These are phyloP conservation scores for Cladopsammia gracilis DNA, from an alignment of 64 coral and sea anemone species.

Conservation along the genomic window DNA sequence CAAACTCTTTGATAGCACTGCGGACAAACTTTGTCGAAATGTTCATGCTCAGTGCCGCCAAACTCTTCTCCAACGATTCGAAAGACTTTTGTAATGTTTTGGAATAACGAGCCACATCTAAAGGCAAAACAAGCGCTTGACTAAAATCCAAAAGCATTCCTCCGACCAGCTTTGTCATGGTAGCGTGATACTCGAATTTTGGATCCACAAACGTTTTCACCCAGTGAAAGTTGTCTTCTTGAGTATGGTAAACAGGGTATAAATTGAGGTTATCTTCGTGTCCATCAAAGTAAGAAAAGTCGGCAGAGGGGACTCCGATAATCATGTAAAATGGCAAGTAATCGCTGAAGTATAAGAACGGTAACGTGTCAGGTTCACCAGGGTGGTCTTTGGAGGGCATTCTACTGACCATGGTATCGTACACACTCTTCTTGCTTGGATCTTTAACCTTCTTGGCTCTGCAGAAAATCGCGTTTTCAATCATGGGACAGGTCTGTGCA, in stretches of 20 bases:
- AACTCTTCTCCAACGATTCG: not conserved
- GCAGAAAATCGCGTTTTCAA: constrained; percentile 46
- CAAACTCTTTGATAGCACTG: constrained; percentile 57
- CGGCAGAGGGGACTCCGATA: constrained; percentile 56
- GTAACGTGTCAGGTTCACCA: not conserved
- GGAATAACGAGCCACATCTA: constrained; percentile 15
- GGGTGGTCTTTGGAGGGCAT: not conserved
- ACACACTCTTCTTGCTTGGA: constrained; percentile 58
- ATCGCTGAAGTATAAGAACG: constrained; percentile 41
- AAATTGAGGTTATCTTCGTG: not conserved
- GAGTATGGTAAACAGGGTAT: constrained; percentile 80
- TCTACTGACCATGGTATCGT: constrained; percentile 53
- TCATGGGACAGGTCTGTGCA: constrained; percentile 23
- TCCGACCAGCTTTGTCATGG: constrained; percentile 65
- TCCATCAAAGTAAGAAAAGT: constrained; percentile 75
- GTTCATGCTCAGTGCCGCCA: not conserved
- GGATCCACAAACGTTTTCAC: constrained; percentile 79
- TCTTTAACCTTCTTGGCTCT: constrained; percentile 46
- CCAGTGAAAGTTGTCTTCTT: constrained; percentile 75
- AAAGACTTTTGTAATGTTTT: constrained; percentile 2
- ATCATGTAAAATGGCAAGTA: constrained; percentile 72
- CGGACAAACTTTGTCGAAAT: not conserved
- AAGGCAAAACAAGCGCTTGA: constrained; percentile 39
- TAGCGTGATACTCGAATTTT: constrained; percentile 66
- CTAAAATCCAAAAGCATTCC: constrained; percentile 71